Evolutionary conservation across 1,140 invertebrate species (phyloP).

Genomic region (Zaprionus ghesquierei): DNA sequence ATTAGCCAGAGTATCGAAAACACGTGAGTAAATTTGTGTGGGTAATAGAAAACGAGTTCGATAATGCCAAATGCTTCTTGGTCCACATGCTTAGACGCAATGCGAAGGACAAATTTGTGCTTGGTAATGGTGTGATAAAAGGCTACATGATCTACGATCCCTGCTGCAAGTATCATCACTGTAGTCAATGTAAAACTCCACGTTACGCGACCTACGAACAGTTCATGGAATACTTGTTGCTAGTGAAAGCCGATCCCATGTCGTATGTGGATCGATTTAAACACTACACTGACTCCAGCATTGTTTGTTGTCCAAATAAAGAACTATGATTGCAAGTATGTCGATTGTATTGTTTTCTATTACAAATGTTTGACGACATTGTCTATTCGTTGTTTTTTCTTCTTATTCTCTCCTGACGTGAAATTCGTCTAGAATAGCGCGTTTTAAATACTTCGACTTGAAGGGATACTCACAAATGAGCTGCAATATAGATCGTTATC

Average conservation of each 20-base stretch:
- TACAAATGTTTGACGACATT: neutral
- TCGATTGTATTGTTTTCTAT: too few relatives aligned
- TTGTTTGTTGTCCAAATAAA: constrained; percentile 8
- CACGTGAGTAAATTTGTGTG: neutral
- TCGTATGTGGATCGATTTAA: neutral
- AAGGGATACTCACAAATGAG: constrained; percentile 83
- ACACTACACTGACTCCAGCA: neutral
- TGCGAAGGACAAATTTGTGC: too few relatives aligned
- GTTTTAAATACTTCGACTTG: neutral
- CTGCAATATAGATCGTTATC: constrained; percentile 94
- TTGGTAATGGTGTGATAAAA: neutral
- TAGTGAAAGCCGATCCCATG: neutral
- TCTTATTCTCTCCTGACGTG: neutral
- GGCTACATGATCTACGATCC: constrained; percentile 18
- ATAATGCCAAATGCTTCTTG: neutral
- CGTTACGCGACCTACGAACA: neutral
- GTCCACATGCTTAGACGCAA: neutral
- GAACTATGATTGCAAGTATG: neutral
- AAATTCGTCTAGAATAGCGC: neutral
- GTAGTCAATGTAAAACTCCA: neutral
- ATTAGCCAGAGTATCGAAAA: neutral
- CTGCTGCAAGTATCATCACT: constrained; percentile 14
- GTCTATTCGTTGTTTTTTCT: neutral
- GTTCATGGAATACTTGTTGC: neutral
- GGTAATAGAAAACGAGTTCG: too few relatives aligned